phyloP scores from a whole-genome alignment of 2,888 invertebrate genomes.

The Ectropis crepuscularia region DNA sequence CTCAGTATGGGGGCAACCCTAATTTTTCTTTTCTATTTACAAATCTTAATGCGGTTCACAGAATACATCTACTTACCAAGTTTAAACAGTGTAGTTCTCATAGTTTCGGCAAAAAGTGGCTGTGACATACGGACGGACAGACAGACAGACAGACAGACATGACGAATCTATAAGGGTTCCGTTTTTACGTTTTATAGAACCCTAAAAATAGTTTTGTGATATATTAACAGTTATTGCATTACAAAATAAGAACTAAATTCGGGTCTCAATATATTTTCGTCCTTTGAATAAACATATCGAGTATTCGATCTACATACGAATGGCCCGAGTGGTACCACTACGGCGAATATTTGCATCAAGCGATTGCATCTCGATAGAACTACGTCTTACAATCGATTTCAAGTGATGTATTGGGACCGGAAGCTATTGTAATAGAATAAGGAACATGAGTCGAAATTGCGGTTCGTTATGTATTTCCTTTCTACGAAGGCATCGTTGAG shows the following conservation, averaged over 20 bases:
- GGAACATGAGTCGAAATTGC: not conserved
- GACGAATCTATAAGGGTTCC: too few relatives aligned
- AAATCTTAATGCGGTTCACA: too few relatives aligned
- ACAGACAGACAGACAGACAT: too few relatives aligned
- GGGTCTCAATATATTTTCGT: not conserved
- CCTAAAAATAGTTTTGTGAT: not conserved
- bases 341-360: conserved; percentile 37
- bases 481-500: too few relatives aligned
- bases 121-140: too few relatives aligned
- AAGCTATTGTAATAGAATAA: conserved; percentile 8
- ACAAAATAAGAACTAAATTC: not conserved
- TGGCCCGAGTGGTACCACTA: conserved; percentile 14
- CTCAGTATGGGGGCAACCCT: too few relatives aligned
- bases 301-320: conserved; percentile 4
- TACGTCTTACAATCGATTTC: conserved; percentile 30
- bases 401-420: conserved; percentile 9
- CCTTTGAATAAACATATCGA: conserved; percentile 16
- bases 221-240: not conserved
- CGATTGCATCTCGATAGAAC: conserved; percentile 39
- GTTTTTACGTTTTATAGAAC: too few relatives aligned
- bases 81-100: too few relatives aligned
- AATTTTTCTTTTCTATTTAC: too few relatives aligned
- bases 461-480: not conserved
- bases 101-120: too few relatives aligned
- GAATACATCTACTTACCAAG: too few relatives aligned